Evolutionary conservation across 2,113 vertebrate genomes (phyloP), one percentile per base, ranked within the genome.

Genomic region (Macquaria ambigua): DNA sequence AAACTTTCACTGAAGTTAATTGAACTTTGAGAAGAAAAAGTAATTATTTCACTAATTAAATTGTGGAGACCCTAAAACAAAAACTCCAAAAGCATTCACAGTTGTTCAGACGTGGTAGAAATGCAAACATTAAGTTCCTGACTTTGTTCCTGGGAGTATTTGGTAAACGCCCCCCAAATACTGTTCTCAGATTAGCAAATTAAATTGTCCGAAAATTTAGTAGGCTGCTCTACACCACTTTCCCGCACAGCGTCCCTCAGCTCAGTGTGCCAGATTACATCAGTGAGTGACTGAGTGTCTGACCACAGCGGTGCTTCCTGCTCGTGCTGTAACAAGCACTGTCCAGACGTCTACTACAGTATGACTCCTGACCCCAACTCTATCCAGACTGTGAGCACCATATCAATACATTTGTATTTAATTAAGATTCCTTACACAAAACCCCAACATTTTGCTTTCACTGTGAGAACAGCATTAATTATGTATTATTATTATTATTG

Each of bases 261-360:
- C 66, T 81, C n/a, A 67, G 39, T 43, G 63, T 56, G 55, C 55
- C 31, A 78, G 48, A 77, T 76, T 66, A 76, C 23, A 81, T 74
- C 48, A 59, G 28, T 31, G 28, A 31, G 28, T 31, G 2, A 31
- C 39, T 28, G 37, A 64, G 56, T 61, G 73, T 79, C 79, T 23
- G n/a, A 75, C 62, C 31, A 50, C 15, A n/a, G 21, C 55, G 46
- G 70, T 20, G 25, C 48, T 41, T 69, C 59, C 28, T 55, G n/a
- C 10, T 43, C 10, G 39, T 55, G 67, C 46, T 69, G 46, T 63
- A 70, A 34, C 15, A 25, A 71, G 6, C 15, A 43, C 55, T 74
- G 66, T 31, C 50, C 66, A 56, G 56, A 4, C 7, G 1, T 64
- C 41, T 39, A 58, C 58, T 37, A 46, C 21, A 64, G 21, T 52